Base-by-base conservation (phyloP, 2,797 vertebrate species). In the Manis crassicaudata region DNA sequence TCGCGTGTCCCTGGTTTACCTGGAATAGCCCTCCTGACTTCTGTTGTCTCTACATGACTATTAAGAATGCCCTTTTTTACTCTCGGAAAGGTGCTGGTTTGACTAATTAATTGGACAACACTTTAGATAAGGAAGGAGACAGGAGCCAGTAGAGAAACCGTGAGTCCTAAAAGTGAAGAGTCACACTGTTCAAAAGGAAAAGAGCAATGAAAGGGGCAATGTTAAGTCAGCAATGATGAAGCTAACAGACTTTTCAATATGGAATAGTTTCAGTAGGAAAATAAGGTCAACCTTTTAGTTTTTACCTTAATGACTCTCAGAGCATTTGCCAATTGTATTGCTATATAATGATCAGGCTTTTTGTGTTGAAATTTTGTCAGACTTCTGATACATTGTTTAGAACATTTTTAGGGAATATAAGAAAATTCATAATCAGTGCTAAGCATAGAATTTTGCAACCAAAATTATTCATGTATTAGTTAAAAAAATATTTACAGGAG, bases 341-440 rank as follows among this genome's bases (percentile, higher is more conserved):
- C 63, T 92, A 81, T 52, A 89, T 95, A 85, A 58, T 58, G 9
- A 62, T 93, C 11, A 40, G 29, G 11, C 12, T 85, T 85, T 56
- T 43, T 80, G 52, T n/a, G 17, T 37, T 83, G 46, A 17, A 63
- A 75, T 82, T 73, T 90, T 58, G n/a, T 73, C 35, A 46, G 50
- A 65, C 88, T 93, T 75, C 23, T 73, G 56, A 65, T 23, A 63
- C 17, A 40, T 54, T 62, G 7, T 14, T 95, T 60, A 73, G 25
- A 76, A 76, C 6, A 35, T 73, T 92, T 96, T 87, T 77, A 81
- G 92, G 32, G 18, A 90, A 72, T 43, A 32, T 46, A 60, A 79
- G 54, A 73, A 82, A 90, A 88, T 43, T 90, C 13, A 82, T 88
- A 88, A 76, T 85, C 35, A 82, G 52, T 82, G 1, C 37, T 77